A percentile compares a stretch with the other conserved stretches of the same genome.
These are phyloP conservation scores for Drosophila demipolita DNA, from an alignment of 2,888 invertebrate species.

Conservation along the genomic window DNA sequence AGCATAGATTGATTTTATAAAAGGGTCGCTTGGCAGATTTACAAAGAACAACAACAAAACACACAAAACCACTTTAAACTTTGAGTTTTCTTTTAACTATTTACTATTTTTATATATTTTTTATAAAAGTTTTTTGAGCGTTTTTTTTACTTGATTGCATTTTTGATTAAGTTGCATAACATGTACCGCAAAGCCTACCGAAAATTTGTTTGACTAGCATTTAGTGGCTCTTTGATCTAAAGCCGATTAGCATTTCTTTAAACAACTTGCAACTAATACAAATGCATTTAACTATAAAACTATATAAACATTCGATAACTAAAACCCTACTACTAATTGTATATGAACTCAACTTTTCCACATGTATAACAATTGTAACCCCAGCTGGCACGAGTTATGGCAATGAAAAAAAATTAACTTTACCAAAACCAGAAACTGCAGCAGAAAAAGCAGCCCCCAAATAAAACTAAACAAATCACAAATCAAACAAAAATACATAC, in stretches of 20 bases:
- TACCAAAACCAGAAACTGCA: constrained; percentile 45
- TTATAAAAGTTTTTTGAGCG: constrained; percentile 22
- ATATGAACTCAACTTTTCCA: constrained; percentile 62
- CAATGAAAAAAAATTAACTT: constrained; percentile 66
- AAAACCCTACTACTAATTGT: constrained; percentile 55
- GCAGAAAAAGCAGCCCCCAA: constrained; percentile 40
- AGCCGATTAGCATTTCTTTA: constrained; percentile 69
- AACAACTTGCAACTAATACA: constrained; percentile 62
- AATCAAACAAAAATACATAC: constrained; percentile 14
- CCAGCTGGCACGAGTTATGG: constrained; percentile 86
- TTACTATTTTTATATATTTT: constrained; percentile 16
- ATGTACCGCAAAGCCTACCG: constrained; percentile 67
- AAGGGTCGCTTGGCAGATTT: constrained; percentile 40
- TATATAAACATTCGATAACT: constrained; percentile 38
- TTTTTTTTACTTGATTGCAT: constrained; percentile 63
- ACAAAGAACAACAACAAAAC: constrained; percentile 37
- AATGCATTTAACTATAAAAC: constrained; percentile 35
- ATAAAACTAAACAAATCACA: constrained; percentile 18
- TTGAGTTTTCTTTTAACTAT: constrained; percentile 17
- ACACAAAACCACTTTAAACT: constrained; percentile 36
- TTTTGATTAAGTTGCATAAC: constrained; percentile 74
- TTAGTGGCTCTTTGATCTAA: constrained; percentile 71
- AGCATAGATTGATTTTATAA: constrained; percentile 17
- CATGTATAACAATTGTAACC: constrained; percentile 80
- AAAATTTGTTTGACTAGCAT: constrained; percentile 73